Evolutionary conservation across 2,888 invertebrate species (phyloP), one percentile per base, ranked within the genome.

Genomic region (Prosapia bicincta): DNA sequence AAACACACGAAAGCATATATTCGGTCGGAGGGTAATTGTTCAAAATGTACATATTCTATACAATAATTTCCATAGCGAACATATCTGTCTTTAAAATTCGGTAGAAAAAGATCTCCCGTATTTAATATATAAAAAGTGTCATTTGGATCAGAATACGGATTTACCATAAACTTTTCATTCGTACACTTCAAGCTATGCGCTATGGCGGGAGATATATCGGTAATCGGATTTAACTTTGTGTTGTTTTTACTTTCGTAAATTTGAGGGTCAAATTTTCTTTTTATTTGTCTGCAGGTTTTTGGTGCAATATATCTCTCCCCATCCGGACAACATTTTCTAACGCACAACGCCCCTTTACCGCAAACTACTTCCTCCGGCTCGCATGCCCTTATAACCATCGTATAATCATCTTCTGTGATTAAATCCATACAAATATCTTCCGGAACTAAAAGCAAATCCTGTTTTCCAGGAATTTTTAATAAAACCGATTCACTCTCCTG

Each of bases 241-340:
- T 65, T 30, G n/a, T 26, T 26, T 23, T 1, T 23, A 24, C 66
- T 66, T 5, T 30, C 30, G 30, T 30, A 30, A 23, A 72, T 24
- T 13, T 30, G n/a, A 13, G 72, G 72, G 13, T 72, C 66, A 28
- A 72, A 72, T 7, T 28, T 20, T 28, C n/a, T 20, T 72, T 30
- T 66, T n/a, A 32, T 20, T 6, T 65, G 15, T 20, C 26, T 15
- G 24, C 72, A 72, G 30, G 7, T 10, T 10, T 66, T 25, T n/a
- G 25, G 26, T 6, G 71, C 72, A 38, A 79, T 38, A 30, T 79
- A 75, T 2, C 79, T 80, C 69, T 82, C 79, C 32, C 82, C 81
- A 28, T 85, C 84, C 10, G 79, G 75, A 75, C 85, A 85, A 79
- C 85, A 85, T 80, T 85, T 86, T 72, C 82, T 81, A 70, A 85